A percentile compares a stretch with the other conserved stretches of the same genome.
Evolutionary conservation across 2,888 invertebrate species (phyloP).

Genomic region (Xestoiulus laeticollis): DNA sequence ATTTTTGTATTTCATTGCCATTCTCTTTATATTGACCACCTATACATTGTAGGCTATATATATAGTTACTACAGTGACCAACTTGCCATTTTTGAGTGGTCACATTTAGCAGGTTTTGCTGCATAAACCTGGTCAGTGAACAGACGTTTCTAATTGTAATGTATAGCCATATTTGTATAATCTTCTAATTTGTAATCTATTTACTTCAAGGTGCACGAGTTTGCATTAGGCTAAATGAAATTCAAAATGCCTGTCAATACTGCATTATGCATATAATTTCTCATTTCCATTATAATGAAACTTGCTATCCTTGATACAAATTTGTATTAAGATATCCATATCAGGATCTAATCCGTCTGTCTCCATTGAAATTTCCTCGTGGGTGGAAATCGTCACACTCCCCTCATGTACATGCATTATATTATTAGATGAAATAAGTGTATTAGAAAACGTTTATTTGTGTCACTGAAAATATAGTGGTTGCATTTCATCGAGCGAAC

Average conservation of each 20-base stretch:
- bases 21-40: no score
- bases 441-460: background rate
- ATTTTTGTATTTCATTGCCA: no score
- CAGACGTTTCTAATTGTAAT: no score
- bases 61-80: no score
- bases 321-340: background rate
- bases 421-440: background rate
- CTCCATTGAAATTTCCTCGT: constrained; percentile 2
- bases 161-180: no score
- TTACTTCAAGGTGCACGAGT: background rate
- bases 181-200: background rate
- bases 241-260: background rate
- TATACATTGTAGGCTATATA: no score
- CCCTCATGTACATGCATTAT: background rate
- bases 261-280: background rate
- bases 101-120: no score
- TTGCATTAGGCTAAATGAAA: background rate
- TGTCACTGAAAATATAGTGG: background rate
- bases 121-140: no score
- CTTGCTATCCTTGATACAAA: background rate
- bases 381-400: background rate
- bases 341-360: background rate
- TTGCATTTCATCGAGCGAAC: constrained; percentile 21
- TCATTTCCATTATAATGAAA: background rate
- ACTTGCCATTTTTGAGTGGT: no score